Base-by-base conservation (phyloP, 2,113 vertebrate genomes). In the Artemisiospiza belli region DNA sequence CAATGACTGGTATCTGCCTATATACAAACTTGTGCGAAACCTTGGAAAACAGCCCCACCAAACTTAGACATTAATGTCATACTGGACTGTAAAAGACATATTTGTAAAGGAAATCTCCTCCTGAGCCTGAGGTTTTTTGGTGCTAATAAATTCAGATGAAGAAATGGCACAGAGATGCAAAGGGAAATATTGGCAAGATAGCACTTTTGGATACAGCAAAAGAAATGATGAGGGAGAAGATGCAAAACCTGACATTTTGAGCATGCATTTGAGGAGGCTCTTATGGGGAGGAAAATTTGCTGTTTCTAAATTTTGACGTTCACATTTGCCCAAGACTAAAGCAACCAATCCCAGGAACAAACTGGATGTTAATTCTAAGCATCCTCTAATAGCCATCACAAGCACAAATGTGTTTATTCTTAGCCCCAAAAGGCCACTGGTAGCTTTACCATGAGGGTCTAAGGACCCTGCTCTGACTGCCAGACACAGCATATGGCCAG, bases 191-290 rank as follows among this genome's bases (percentile, higher is more conserved):
- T 39, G 14, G 11, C 23, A 73, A 74, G 14, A 58, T 0, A 55
- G 12, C 13, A 62, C 23, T 44, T 88, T 10, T 77, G 30, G 18
- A 31, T 46, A 10, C 44, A 44, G 12, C 15, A 69, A 73, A 77
- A 27, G 10, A 55, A 51, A 12, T 0, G 1, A 46, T 4, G 1
- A 7, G 22, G 5, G 15, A 15, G n/a, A 73, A 52, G 33, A 20
- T 15, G 4, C 5, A 92, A 41, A 85, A 73, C 62, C 15, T 57
- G 39, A 59, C 5, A 23, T 78, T 75, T n/a, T 44, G 12, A 72
- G 12, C 30, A 31, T 6, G 2, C 7, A 39, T 49, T 68, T 76
- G 30, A 79, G 31, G 3, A 41, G 4, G 12, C 9, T 46, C 4
- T 57, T 54, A 57, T 0, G 0, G 18, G 27, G 12, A 80, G 1